Conservation (phyloP, 2,888 invertebrate genomes). For the Chymomyza procnemis region DNA sequence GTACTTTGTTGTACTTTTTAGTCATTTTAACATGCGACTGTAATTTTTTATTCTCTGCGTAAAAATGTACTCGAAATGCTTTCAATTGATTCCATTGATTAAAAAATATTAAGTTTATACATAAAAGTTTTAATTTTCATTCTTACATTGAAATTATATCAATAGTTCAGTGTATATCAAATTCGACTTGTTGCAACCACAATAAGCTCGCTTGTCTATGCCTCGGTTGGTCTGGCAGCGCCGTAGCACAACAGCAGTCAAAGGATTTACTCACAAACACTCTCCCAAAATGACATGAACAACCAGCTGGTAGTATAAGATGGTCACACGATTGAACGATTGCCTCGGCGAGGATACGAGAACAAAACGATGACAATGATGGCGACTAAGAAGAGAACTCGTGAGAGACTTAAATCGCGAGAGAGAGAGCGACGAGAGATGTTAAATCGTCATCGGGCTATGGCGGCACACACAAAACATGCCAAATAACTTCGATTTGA, state of each 20-base stretch:
- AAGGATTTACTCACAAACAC: neutral
- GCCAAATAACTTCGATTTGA: conserved; percentile 52
- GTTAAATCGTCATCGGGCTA: neutral
- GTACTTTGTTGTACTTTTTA: too few relatives aligned
- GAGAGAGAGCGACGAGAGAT: neutral
- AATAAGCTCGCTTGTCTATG: neutral
- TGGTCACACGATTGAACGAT: neutral
- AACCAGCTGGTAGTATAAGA: conserved; percentile 5
- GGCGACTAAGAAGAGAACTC: conserved; percentile 1
- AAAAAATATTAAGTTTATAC: too few relatives aligned
- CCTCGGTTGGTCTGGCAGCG: neutral
- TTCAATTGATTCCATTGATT: too few relatives aligned
- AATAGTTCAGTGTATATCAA: too few relatives aligned
- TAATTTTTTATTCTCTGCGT: too few relatives aligned
- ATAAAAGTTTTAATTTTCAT: too few relatives aligned
- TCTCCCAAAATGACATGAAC: conserved; percentile 1
- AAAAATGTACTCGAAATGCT: too few relatives aligned
- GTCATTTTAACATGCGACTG: too few relatives aligned
- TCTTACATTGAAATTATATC: too few relatives aligned
- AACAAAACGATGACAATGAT: conserved; percentile 11
- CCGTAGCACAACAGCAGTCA: neutral
- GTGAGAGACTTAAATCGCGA: too few relatives aligned
- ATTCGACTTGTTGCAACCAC: too few relatives aligned
- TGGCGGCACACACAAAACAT: conserved; percentile 23
- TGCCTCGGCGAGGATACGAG: neutral